Conservation (phyloP, 2,888 invertebrate genomes). For the Campopleginae sp. region DNA sequence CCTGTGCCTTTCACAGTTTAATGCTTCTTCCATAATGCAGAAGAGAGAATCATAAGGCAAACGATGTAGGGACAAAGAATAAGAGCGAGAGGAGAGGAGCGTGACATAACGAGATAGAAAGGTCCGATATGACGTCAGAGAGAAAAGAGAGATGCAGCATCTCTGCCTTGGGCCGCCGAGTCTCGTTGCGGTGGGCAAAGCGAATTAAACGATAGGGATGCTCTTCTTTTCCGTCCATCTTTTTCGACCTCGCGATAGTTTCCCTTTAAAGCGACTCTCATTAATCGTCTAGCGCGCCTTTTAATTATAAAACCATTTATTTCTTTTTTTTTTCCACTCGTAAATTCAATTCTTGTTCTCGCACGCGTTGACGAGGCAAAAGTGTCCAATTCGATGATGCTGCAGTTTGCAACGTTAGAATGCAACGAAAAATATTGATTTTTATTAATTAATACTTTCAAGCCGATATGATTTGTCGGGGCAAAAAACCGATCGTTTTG, state of each 20-base stretch:
- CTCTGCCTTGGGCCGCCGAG: neutral
- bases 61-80: slow-evolving; percentile 13
- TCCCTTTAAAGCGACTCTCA: neutral
- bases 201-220: slow-evolving; percentile 43
- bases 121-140: slow-evolving; percentile 12
- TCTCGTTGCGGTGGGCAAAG: slow-evolving; percentile 43
- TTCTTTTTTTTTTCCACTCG: neutral
- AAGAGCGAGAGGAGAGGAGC: neutral
- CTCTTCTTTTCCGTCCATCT: neutral
- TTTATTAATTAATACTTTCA: no score
- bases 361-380: neutral
- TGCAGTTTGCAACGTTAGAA: no score
- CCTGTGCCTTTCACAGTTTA: slow-evolving; percentile 59
- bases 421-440: no score
- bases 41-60: slow-evolving; percentile 14
- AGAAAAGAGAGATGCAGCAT: neutral
- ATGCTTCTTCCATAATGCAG: slow-evolving; percentile 55
- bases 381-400: neutral
- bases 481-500: no score
- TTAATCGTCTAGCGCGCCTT: slow-evolving; percentile 24
- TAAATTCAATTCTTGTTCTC: slow-evolving; percentile 21
- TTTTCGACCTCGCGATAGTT: neutral
- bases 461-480: no score
- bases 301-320: slow-evolving; percentile 46
- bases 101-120: neutral